A percentile compares a stretch with the other conserved stretches of the same genome.
Evolutionary conservation across 2,888 invertebrate genomes (phyloP).

Genomic region (Ecliptopera silaceata): DNA sequence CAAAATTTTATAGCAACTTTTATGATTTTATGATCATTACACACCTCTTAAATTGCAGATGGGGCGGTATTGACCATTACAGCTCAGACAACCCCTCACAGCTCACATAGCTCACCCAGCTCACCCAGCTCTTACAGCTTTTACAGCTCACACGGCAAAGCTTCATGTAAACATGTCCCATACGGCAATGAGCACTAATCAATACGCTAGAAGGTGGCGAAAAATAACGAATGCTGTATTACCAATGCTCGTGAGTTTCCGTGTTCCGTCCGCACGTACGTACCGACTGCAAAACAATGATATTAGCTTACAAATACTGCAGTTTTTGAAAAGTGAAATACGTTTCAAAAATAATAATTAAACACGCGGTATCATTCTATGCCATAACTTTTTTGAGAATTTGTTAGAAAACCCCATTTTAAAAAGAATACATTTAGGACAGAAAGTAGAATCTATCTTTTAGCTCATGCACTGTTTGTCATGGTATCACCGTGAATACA

Average conservation of each 20-base stretch:
- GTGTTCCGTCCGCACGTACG: conserved; percentile 50
- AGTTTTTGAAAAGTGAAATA: not conserved
- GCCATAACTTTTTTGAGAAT: too few species aligned
- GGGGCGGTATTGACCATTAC: too few species aligned
- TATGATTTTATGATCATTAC: too few species aligned
- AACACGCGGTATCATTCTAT: too few species aligned
- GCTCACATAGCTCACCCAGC: not conserved
- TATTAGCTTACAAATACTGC: not conserved
- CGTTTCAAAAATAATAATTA: too few species aligned
- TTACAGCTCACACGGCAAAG: not conserved
- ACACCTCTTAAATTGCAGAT: too few species aligned
- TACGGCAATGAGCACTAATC: conserved; percentile 74
- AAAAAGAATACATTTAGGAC: too few species aligned
- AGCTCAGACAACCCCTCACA: not conserved
- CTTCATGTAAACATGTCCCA: conserved; percentile 23
- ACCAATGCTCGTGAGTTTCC: conserved; percentile 73
- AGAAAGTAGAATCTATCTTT: too few species aligned
- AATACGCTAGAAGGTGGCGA: conserved; percentile 76
- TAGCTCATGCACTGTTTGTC: too few species aligned
- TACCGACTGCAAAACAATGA: conserved; percentile 49
- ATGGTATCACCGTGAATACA: too few species aligned
- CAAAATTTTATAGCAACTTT: too few species aligned
- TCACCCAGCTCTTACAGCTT: not conserved
- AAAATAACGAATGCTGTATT: conserved; percentile 81
- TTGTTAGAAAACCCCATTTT: too few species aligned